Conservation (phyloP, 2,888 invertebrate species). For the Drosophila cognata region DNA sequence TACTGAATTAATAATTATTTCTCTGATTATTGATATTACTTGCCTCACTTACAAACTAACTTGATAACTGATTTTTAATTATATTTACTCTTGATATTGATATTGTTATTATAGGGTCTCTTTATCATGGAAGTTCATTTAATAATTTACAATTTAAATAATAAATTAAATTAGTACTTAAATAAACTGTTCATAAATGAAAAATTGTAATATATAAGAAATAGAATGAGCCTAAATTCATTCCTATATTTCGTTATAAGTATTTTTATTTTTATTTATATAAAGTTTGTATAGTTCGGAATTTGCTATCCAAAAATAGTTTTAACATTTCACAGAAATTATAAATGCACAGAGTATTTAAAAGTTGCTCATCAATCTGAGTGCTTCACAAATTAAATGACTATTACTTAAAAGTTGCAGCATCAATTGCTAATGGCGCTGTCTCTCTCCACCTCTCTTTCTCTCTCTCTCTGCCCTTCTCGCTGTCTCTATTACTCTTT, state of each 20-base stretch:
- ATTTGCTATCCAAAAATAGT: not conserved
- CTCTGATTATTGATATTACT: not conserved
- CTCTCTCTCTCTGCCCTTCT: not conserved
- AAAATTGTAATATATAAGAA: not conserved
- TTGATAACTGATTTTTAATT: not conserved
- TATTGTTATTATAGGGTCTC: too few species aligned
- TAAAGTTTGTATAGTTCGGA: not conserved
- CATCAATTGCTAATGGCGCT: not conserved
- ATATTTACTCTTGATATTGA: not conserved
- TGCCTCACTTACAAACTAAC: too few species aligned
- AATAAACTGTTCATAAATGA: not conserved
- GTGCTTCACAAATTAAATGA: not conserved
- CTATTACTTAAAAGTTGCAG: conserved; percentile 3
- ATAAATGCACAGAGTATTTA: not conserved
- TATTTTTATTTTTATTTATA: not conserved
- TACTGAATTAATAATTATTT: not conserved
- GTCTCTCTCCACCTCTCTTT: not conserved
- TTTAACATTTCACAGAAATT: not conserved
- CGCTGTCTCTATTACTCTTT: conserved; percentile 10
- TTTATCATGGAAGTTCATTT: not conserved
- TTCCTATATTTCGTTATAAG: not conserved
- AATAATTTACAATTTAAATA: not conserved
- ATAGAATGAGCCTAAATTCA: not conserved
- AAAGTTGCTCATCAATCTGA: not conserved
- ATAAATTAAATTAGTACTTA: not conserved